Evolutionary conservation across 2,797 vertebrate genomes (phyloP), one percentile per base, ranked within the genome.

Genomic region (Podarcis lilfordi): DNA sequence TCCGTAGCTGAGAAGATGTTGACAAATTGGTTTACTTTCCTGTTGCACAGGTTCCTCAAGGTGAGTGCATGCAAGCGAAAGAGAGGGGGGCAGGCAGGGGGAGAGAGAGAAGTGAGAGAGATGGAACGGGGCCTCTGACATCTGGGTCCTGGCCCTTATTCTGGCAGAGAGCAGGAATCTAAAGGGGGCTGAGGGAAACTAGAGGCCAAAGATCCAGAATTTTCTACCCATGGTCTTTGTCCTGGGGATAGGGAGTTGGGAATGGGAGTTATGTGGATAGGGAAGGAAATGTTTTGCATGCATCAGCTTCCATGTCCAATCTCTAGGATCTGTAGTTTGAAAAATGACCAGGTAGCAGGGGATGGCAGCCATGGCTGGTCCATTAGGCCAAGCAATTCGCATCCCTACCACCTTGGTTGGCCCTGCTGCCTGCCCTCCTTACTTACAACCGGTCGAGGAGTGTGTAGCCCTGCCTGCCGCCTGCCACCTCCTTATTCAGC

Each of bases 1-100:
- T 89, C 88, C 1, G 81, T 87, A 29, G 79, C 88, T 50, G 86
- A 86, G 68, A 89, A 89, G 32, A 89, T 89, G 88, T 74, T 89
- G 88, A 89, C 88, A 25, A 89, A 89, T 89, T 98, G 98, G 98
- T 98, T 98, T 94, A 98, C 98, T 0, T 98, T 98, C 93, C 97
- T 98, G 84, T 96, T 87, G 25, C 80, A 87, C 61, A 76, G 85
- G 15, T 84, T 88, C 71, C 78, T 87, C 45, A 87, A 86, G 80
- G 82, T 89, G 64, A 77, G 87, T 7, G 21, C 1, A 8, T 8
- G 61, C 19, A 5, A 55, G 50, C 1, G 50, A 55, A 55, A 55
- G 13, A 15, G 2, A 13, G 13, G 0, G 50, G 50, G 13, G 1
- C 0, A 1, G 45, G 13, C 50, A 55, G 50, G 50, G 50, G 6